phyloP scores from a whole-genome alignment of 2,888 invertebrate species.

The Lamproptera curius region DNA sequence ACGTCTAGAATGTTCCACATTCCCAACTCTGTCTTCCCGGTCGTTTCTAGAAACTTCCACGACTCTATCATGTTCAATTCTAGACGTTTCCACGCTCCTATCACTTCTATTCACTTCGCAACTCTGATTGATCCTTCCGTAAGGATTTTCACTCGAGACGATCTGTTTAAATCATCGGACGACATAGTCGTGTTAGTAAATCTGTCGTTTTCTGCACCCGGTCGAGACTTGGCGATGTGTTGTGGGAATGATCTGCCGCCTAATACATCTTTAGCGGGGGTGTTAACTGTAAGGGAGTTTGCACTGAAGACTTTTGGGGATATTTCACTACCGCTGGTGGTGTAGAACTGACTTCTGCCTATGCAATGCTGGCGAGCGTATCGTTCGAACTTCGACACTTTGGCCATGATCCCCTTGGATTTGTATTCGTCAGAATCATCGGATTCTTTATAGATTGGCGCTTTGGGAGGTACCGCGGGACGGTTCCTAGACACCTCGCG shows the following conservation, averaged over 20 bases:
- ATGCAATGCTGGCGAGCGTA: constrained; percentile 81
- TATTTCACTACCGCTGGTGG: constrained; percentile 61
- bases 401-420: constrained; percentile 81
- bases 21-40: constrained; percentile 9
- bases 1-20: constrained; percentile 11
- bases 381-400: constrained; percentile 89
- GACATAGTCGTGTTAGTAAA: too few species aligned
- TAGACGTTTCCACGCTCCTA: too few species aligned
- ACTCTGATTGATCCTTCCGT: constrained; percentile 51
- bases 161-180: too few species aligned
- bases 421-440: constrained; percentile 65
- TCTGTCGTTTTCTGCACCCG: too few species aligned
- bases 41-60: constrained; percentile 20
- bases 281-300: constrained; percentile 87
- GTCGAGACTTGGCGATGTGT: constrained; percentile 69
- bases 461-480: constrained; percentile 80
- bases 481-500: constrained; percentile 77
- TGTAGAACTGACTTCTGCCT: constrained; percentile 65
- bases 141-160: constrained; percentile 51
- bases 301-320: constrained; percentile 90
- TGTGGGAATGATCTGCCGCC: constrained; percentile 80
- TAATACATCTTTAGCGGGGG: constrained; percentile 89
- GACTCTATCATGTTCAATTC: constrained; percentile 2
- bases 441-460: not conserved
- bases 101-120: too few species aligned